phyloP scores from a whole-genome alignment of 2,113 vertebrate species.

The Felis chaus region DNA sequence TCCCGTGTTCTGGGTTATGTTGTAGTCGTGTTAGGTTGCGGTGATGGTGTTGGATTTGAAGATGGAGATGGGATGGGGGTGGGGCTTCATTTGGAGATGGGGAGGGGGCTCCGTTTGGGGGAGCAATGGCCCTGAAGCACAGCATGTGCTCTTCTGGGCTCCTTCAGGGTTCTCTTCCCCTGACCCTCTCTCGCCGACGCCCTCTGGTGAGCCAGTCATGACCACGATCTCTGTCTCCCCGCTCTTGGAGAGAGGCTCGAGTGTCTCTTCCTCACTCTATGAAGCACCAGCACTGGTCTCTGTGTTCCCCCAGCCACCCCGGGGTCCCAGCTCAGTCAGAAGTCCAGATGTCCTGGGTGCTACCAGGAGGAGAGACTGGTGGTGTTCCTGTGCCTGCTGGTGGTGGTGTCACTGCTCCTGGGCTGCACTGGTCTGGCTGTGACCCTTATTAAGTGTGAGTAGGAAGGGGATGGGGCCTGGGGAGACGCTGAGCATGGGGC shows the following conservation, averaged over 20 bases:
- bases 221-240: not conserved
- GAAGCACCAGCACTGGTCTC: not conserved
- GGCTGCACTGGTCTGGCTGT: not conserved
- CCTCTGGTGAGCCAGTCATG: not conserved
- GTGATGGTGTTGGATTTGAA: not conserved
- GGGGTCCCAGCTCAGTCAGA: not conserved
- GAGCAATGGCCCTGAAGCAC: not conserved
- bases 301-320: not conserved
- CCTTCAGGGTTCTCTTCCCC: not conserved
- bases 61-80: not conserved
- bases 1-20: not conserved
- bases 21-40: not conserved
- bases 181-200: not conserved
- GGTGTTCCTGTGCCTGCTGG: not conserved
- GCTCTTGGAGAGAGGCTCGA: not conserved
- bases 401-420: slow-evolving; percentile 24
- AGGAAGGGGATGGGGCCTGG: not conserved
- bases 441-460: slow-evolving; percentile 66
- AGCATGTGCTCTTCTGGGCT: not conserved
- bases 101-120: not conserved
- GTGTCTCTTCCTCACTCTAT: not conserved
- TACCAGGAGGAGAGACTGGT: not conserved
- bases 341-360: not conserved
- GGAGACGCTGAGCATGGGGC: not conserved
- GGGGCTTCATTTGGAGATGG: not conserved